Base-by-base conservation (phyloP, 2,888 invertebrate genomes). In the Corbicula japonica region DNA sequence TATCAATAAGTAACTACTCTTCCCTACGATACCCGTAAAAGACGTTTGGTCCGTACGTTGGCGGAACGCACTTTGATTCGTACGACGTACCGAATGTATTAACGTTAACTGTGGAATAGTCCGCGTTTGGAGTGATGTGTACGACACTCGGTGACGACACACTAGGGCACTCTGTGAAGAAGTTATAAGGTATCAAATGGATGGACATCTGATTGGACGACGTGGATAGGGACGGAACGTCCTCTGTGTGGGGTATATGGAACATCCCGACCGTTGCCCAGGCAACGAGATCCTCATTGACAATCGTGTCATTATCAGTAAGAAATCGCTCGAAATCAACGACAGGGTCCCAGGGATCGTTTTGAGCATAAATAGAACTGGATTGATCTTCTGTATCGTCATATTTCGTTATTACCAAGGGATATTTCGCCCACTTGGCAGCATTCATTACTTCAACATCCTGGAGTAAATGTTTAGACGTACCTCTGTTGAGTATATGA, bases 201-300 rank as follows among this genome's bases (percentile, higher is more conserved):
- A 92, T 80, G 38, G 80, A 80, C 52, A 87, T 83, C 56, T 87
- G 85, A 41, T 85, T 87, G 18, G 80, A 86, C 4, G 88, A 73
- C 3, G 91, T 91, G 35, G 90, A 79, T 6, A 85, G 88, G 30
- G 89, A 83, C 0, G 92, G 92, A 8, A 90, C 88, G 77, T 92
- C 92, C 68, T 91, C 91, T 3, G 90, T 88, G 46, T 87, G 87
- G 2, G 92, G 92, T 32, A 92, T 87, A 69, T 91, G 90, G 61
- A 86, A 83, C 15, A 80, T 70, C 1, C 91, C 92, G 48, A 90
- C 71, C 1, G 92, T 90, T 28, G 91, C 83, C 92, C 92, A 92
- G 44, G 86, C 86, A n/a, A 92, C 89, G 12, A 92, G 80, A 65
- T 92, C 92, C 73, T 88, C 86, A 69, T 91, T 88, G 15, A 86